phyloP scores from a whole-genome alignment of 1,140 invertebrate species.

The Drosophila varians region DNA sequence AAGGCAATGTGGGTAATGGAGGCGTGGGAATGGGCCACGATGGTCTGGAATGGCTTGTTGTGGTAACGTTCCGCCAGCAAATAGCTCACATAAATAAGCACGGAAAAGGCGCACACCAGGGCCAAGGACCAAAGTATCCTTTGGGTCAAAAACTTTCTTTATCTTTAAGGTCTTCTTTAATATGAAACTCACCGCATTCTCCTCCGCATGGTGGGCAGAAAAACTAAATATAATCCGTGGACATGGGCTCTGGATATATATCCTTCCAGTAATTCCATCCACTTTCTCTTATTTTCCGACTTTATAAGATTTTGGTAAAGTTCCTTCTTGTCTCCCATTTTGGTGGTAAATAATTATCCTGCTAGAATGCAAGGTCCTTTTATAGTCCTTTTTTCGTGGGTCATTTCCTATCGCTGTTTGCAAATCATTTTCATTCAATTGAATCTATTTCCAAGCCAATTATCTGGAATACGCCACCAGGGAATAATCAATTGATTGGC shows the following conservation, averaged over 20 bases:
- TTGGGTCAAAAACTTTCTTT: no score
- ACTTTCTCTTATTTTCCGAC: neutral
- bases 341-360: conserved; percentile 24
- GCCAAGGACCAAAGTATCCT: conserved; percentile 52
- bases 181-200: conserved; percentile 57
- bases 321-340: neutral
- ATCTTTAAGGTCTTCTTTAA: neutral
- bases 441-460: neutral
- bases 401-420: neutral
- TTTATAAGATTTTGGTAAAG: neutral
- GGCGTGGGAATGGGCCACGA: conserved; percentile 46
- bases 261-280: conserved; percentile 42
- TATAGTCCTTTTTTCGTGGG: neutral
- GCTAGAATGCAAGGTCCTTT: neutral
- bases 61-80: conserved; percentile 49
- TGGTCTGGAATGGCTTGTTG: conserved; percentile 58
- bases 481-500: neutral
- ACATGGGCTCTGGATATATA: conserved; percentile 54
- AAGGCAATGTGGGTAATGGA: conserved; percentile 65
- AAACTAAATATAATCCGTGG: conserved; percentile 58
- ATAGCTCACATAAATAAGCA: conserved; percentile 55
- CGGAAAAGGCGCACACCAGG: conserved; percentile 27
- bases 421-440: conserved; percentile 3
- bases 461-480: neutral
- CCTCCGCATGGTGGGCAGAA: conserved; percentile 54